A percentile compares a stretch with the other conserved stretches of the same genome.
Conservation (phyloP, 2,113 vertebrate species). For the Anolis sagrei region DNA sequence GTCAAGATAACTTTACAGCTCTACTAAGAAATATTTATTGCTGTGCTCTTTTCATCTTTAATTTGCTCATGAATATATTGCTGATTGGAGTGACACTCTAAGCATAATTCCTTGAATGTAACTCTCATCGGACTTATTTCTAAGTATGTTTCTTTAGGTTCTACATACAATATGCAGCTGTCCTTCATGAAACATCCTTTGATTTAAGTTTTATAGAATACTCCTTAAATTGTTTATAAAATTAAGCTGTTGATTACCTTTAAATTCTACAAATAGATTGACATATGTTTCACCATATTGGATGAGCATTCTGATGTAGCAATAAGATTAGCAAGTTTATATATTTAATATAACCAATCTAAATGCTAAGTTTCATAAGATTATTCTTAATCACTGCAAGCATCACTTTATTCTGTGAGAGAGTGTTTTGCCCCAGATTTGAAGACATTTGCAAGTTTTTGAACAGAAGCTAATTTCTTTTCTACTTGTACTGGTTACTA, state of each 20-base stretch:
- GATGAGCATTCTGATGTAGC: not conserved
- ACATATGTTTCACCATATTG: not conserved
- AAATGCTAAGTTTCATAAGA: not conserved
- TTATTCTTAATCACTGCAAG: not conserved
- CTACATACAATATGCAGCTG: not conserved
- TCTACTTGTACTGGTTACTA: no score
- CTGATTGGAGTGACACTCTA: not conserved
- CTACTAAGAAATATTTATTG: constrained; percentile 7
- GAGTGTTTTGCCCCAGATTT: no score
- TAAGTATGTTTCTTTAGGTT: not conserved
- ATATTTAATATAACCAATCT: not conserved
- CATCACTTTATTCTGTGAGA: no score
- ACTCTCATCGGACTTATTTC: not conserved
- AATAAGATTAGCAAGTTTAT: not conserved
- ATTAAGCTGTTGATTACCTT: not conserved
- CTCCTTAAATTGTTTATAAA: not conserved
- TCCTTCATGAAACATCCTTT: not conserved
- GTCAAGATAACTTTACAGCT: not conserved
- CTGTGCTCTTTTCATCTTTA: not conserved
- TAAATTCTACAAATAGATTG: not conserved
- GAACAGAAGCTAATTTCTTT: no score
- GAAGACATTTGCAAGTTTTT: no score
- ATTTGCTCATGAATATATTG: not conserved
- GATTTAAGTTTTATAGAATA: not conserved
- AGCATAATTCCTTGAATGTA: not conserved